Conservation (phyloP, 2,888 invertebrate species). For the Drosophila rellima region DNA sequence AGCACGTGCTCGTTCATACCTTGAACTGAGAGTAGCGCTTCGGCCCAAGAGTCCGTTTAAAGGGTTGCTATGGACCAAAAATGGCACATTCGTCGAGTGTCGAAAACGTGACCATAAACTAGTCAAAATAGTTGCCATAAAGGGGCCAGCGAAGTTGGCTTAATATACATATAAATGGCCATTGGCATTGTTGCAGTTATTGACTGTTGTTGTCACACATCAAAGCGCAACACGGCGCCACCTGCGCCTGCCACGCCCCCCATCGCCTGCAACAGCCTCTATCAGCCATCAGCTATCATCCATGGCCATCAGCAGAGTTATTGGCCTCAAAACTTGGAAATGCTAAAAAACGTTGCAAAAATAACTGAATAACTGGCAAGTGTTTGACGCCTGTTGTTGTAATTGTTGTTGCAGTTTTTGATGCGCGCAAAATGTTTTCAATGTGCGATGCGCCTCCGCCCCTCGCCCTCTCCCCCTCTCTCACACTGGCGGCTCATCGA, state of each 20-base stretch:
- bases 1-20: background rate
- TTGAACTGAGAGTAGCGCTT: slow-evolving; percentile 26
- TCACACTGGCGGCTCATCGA: slow-evolving; percentile 28
- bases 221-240: slow-evolving; percentile 62
- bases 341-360: slow-evolving; percentile 68
- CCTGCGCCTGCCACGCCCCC: slow-evolving; percentile 41
- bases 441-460: slow-evolving; percentile 44
- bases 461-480: background rate
- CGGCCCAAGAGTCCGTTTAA: background rate
- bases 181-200: slow-evolving; percentile 69
- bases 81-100: slow-evolving; percentile 9
- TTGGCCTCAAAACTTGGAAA: slow-evolving; percentile 79
- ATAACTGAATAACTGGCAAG: slow-evolving; percentile 55
- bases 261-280: slow-evolving; percentile 23
- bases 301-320: slow-evolving; percentile 77
- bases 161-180: slow-evolving; percentile 66
- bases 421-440: slow-evolving; percentile 75
- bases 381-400: slow-evolving; percentile 68
- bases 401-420: slow-evolving; percentile 42
- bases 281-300: slow-evolving; percentile 45
- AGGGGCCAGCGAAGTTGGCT: slow-evolving; percentile 35
- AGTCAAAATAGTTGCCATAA: slow-evolving; percentile 52
- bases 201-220: slow-evolving; percentile 79
- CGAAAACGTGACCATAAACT: slow-evolving; percentile 73
- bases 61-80: slow-evolving; percentile 4